Base-by-base conservation (phyloP, 2,888 invertebrate species). In the Amblyjoppa proteus region DNA sequence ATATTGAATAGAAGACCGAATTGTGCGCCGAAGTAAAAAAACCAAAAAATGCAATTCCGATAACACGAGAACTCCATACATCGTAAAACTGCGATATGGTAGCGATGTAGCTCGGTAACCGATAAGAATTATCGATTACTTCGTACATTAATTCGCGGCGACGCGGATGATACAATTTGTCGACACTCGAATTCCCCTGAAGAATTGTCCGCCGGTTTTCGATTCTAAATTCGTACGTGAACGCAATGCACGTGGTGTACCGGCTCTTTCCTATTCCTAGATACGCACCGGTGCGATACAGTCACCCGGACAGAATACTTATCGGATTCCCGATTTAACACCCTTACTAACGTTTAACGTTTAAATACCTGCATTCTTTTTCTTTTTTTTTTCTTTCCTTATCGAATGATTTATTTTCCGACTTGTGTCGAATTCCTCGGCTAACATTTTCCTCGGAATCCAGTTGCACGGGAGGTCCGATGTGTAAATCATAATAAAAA, bases 201-300 rank as follows among this genome's bases (percentile, higher is more conserved):
- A 81, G 77, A 69, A 84, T 77, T 74, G 51, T 73, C 69, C 28
- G 45, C 68, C 25, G 45, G 34, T 81, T 81, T 74, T 61, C 61
- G 2, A 64, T 64, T 73, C 81, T 84, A 81, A 74, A 84, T 84
- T 64, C 51, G 81, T 81, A 81, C 81, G n/a, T 53, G 38, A 73
- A 64, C 20, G 80, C 71, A 81, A 74, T 81, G 69, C 84, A 81
- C 77, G 81, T 84, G 84, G 49, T 34, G 25, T 78, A 45, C 73
- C 68, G 77, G 76, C 73, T 74, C 74, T 79, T 38, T 61, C 69
- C 81, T 81, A 81, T 75, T 81, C 74, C 81, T 81, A 75, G 74
- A 74, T 68, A 66, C 74, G 74, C 13, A 75, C 69, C 34, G 49
- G 58, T 75, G 49, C 69, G 69, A 58, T 69, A 41, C 58, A 68